phyloP scores from a whole-genome alignment of 2,797 vertebrate genomes.

The Gymnothorax javanicus region DNA sequence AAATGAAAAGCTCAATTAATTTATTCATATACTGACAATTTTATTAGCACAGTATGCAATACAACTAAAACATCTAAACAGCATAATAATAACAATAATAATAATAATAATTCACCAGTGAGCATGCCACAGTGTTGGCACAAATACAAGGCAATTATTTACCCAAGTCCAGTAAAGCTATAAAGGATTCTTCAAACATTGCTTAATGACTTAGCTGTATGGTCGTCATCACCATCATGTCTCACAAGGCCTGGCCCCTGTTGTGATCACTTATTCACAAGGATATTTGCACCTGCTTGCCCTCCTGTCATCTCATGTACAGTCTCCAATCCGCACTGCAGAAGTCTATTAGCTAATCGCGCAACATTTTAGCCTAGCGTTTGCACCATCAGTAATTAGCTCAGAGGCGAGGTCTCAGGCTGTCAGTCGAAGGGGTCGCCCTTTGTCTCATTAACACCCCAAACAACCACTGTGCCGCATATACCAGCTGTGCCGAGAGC shows the following conservation, averaged over 20 bases:
- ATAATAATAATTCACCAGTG: not conserved
- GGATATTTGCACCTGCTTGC: constrained; percentile 31
- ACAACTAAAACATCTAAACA: not conserved
- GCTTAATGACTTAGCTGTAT: constrained; percentile 22
- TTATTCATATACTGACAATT: constrained; percentile 25
- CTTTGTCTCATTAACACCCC: constrained; percentile 27
- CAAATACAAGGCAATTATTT: not conserved
- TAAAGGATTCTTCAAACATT: constrained; percentile 1
- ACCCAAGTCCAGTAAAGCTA: not conserved
- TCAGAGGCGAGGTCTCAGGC: constrained; percentile 9
- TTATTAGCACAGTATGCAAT: not conserved
- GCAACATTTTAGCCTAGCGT: constrained; percentile 11
- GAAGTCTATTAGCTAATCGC: constrained; percentile 30
- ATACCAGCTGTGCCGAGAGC: constrained; percentile 17
- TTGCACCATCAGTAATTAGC: constrained; percentile 32
- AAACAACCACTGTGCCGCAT: not conserved
- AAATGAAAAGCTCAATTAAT: constrained; percentile 8
- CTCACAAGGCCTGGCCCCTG: not conserved
- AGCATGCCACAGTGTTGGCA: not conserved
- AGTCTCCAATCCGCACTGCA: not conserved
- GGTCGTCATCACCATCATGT: constrained; percentile 17
- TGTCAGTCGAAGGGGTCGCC: constrained; percentile 27
- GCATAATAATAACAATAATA: not conserved
- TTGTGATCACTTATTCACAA: constrained; percentile 15
- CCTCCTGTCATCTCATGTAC: constrained; percentile 11